Evolutionary conservation across 2,888 invertebrate species (phyloP), one percentile per base, ranked within the genome.

Genomic region (Macrophya annulata): DNA sequence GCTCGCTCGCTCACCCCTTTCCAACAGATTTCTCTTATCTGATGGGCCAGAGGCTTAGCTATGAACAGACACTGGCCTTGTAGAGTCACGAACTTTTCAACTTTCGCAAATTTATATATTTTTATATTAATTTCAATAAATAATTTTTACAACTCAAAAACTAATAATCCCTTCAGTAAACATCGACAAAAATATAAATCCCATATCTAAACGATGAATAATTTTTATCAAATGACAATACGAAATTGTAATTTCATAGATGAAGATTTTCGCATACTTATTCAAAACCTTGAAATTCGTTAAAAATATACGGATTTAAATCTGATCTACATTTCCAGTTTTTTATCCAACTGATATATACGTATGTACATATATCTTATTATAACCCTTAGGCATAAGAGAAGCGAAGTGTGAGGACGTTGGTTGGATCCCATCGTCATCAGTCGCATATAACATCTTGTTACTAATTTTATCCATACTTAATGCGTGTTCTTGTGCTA

Each of bases 41-140:
- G 91, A 91, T 91, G 91, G 90, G 90, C 91, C 90, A 91, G 89
- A 86, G 91, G 90, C 91, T 91, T 89, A 91, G 91, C 91, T 91
- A 91, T 48, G 74, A 74, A 48, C 21, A 45, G 17, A 45, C 43
- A 17, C 12, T n/a, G 72, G 45, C 74, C 74, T 74, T 74, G 74
- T 45, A 40, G 74, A 48, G 21, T 43, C 74, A 43, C 21, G 74
- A 68, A 37, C 15, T 37, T 68, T 68, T 37, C 37, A 37, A 68
- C 37, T 37, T 37, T 31, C 68, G 31, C 68, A 15, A 68, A 25
- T 31, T 31, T 31, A n/a, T 31, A 31, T 31, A 31, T 55, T n/a
- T 55, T 55, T n/a, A 6, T n/a, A n/a, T n/a, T n/a, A 17, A n/a
- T n/a, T n/a, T n/a, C 8, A n/a, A n/a, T 2, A n/a, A n/a, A n/a